Evolutionary conservation across 2,113 vertebrate genomes (phyloP), one percentile per base, ranked within the genome.

Genomic region (Zingel zingel): DNA sequence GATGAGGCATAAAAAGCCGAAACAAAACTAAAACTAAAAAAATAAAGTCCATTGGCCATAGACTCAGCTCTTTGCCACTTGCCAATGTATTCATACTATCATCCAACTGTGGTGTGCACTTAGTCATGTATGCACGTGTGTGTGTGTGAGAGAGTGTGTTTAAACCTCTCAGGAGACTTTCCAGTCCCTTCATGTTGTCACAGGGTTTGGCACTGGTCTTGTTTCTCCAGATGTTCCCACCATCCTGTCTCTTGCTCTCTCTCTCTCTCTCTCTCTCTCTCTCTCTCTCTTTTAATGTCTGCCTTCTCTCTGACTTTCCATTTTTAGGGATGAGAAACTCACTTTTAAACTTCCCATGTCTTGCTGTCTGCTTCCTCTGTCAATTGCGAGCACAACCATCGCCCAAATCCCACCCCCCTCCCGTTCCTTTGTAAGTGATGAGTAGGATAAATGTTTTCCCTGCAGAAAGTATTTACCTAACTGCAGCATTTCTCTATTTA

Each of bases 201-300:
- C 82, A 81, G 86, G 79, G 74, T 74, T 84, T 93, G 88, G 89
- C 81, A 86, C 70, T 64, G 62, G 64, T 66, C 74, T 85, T 74
- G 80, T 87, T 81, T 81, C 87, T 84, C 85, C 85, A 90, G 88
- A 93, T 91, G 89, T 94, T 93, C 90, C 88, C 90, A 92, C 86
- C 86, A 84, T 88, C 59, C 74, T 83, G 5, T 77, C 72, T 83
- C 51, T 77, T n/a, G n/a, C 77, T 70, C 58, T 23, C 21, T 30
- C 16, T 74, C 6, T 19, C 6, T 77, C 47, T 47, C 51, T 77
- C 77, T 70, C 58, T 23, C 51, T 77, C 77, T 70, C 58, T 23
- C 21, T 30, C 16, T 74, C 6, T 19, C 6, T 77, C 47, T 47
- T 79, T 75, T 33, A 67, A 77, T 5, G 36, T 83, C 65, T 87